Evolutionary conservation across 2,797 vertebrate species (phyloP).

Genomic region (Hypotaenidia philippensis): DNA sequence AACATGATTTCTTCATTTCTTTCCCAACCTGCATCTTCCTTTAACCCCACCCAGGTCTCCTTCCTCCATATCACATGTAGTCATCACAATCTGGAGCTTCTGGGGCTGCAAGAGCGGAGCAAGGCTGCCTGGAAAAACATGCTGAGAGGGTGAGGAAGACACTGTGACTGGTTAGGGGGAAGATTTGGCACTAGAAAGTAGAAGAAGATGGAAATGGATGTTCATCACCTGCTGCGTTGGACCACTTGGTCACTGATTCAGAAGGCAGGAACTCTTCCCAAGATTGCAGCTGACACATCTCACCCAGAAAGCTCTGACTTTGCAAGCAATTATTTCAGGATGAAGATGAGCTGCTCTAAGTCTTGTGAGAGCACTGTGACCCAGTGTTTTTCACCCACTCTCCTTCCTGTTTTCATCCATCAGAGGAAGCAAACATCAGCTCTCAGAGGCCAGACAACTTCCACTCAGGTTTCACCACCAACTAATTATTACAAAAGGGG

Average conservation of each 20-base stretch:
- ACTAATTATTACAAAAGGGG: neutral
- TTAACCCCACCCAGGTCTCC: neutral
- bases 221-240: neutral
- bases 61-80: neutral
- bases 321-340: neutral
- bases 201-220: neutral
- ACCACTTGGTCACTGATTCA: neutral
- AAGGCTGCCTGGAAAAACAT: neutral
- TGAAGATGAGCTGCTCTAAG: neutral
- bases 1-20: neutral
- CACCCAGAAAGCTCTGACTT: neutral
- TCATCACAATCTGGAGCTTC: neutral
- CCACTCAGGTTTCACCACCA: constrained; percentile 43
- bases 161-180: neutral
- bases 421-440: neutral
- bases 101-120: neutral
- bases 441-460: neutral
- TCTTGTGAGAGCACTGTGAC: neutral
- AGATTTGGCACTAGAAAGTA: neutral
- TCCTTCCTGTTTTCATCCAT: neutral
- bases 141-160: neutral
- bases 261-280: neutral
- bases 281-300: neutral
- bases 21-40: neutral
- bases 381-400: neutral